phyloP scores from a whole-genome alignment of 1,140 invertebrate species.

The Mamestra configurata region DNA sequence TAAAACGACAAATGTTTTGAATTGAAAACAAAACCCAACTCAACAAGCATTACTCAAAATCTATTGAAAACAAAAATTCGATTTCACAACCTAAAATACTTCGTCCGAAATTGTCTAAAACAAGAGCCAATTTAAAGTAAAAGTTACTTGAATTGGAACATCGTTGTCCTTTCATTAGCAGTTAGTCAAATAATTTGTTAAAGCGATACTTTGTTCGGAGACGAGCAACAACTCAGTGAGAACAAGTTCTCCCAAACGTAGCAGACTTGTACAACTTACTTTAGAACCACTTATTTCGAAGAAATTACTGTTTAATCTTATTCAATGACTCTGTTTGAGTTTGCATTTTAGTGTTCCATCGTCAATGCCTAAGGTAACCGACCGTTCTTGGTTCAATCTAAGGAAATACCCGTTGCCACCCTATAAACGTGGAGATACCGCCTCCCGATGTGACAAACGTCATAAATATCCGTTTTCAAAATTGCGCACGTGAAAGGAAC shows the following conservation, averaged over 20 bases:
- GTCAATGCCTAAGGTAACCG: background rate
- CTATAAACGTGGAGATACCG: no score
- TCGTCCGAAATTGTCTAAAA: background rate
- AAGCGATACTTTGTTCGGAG: background rate
- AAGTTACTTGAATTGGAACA: background rate
- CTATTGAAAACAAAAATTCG: background rate
- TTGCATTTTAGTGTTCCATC: background rate
- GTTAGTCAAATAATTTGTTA: constrained; percentile 20
- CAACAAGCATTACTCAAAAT: background rate
- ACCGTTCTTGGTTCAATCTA: background rate
- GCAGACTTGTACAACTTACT: background rate
- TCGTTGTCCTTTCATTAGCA: constrained; percentile 10
- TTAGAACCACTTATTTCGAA: constrained; percentile 4
- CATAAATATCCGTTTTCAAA: no score
- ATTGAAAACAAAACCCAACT: no score
- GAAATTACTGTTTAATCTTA: constrained; percentile 23
- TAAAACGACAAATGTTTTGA: no score
- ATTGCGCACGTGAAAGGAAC: no score
- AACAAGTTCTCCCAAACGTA: background rate
- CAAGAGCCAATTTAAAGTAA: background rate
- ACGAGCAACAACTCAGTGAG: background rate
- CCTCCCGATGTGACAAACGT: no score
- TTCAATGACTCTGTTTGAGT: constrained; percentile 11
- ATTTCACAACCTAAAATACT: background rate
- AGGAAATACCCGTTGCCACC: no score